Evolutionary conservation across 2,888 invertebrate species (phyloP).

Genomic region (Baccha elongata): DNA sequence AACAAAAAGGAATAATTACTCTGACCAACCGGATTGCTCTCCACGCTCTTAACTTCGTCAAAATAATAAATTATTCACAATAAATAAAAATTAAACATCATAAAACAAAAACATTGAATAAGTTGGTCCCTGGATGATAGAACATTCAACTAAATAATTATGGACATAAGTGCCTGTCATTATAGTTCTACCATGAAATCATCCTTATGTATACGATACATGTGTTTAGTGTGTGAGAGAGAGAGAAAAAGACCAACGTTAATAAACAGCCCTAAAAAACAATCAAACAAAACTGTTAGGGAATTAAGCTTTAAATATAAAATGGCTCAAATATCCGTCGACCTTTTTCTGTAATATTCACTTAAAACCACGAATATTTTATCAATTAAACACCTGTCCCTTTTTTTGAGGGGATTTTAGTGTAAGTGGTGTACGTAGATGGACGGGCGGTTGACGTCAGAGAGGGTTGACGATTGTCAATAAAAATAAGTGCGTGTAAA

Average conservation of each 20-base stretch:
- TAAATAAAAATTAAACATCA: slow-evolving; percentile 43
- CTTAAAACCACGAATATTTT: slow-evolving; percentile 36
- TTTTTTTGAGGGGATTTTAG: slow-evolving; percentile 3
- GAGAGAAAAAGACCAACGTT: not conserved
- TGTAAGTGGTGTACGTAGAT: not conserved
- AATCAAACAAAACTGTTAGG: not conserved
- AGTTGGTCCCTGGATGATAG: slow-evolving; percentile 33
- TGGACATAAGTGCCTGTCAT: slow-evolving; percentile 53
- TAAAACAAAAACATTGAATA: slow-evolving; percentile 26
- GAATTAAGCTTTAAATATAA: slow-evolving; percentile 20
- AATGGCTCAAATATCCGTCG: slow-evolving; percentile 28
- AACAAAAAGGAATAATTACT: slow-evolving; percentile 38
- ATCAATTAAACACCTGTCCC: slow-evolving; percentile 65
- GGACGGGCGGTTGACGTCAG: slow-evolving; percentile 21
- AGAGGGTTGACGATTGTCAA: slow-evolving; percentile 16
- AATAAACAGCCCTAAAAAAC: not conserved
- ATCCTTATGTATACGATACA: not conserved
- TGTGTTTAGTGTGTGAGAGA: not conserved
- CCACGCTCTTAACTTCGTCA: slow-evolving; percentile 11
- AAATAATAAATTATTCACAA: slow-evolving; percentile 54
- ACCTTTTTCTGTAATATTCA: slow-evolving; percentile 22
- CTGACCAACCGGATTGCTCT: slow-evolving; percentile 31
- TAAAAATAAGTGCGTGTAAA: slow-evolving; percentile 42
- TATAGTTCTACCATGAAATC: slow-evolving; percentile 37
- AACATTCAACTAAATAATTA: slow-evolving; percentile 40